Base-by-base conservation (phyloP, 2,113 vertebrate species). In the Lamprotornis superbus region DNA sequence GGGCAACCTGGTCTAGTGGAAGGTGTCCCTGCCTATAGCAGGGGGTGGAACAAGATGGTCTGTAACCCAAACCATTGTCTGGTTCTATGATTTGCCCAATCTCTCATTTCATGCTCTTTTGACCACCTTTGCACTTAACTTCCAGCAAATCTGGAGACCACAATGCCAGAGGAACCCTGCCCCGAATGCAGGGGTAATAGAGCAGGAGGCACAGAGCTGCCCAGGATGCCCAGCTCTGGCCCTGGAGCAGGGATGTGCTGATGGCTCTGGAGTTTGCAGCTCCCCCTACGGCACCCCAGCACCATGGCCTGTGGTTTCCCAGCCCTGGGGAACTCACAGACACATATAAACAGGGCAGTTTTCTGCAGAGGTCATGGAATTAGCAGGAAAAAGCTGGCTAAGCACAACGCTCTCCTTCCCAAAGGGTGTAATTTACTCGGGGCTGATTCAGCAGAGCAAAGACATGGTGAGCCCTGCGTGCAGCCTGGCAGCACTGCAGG, bases 361-460 rank as follows among this genome's bases (percentile, higher is more conserved):
- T 80, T 80, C 92, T 94, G 94, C 94, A 76, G 90, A 94, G 96
- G 79, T 90, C 92, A 31, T 37, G 87, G 79, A 93, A 85, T 76
- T 11, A 53, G 90, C 70, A 83, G 85, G 71, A 83, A 90, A 79
- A 71, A 67, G 88, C 95, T n/a, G 42, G 46, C 90, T 90, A 90
- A 93, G 90, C 92, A 94, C 57, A 95, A 80, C 6, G 0, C 31
- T 28, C 68, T 73, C 63, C 87, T 88, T 94, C 82, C 92, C 94
- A 82, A 76, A 69, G 96, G 78, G 37, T 92, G 75, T 96, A 71
- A 93, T 93, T 94, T 95, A 91, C 92, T 84, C 18, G 27, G 30
- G 91, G 93, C 84, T 65, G 89, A 91, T 87, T 94, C 93, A 94
- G 95, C 92, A 50, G 53, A 68, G 74, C 5, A 1, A 53, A 88